phyloP scores from a whole-genome alignment of 2,797 vertebrate genomes.

The Microchirus variegatus region DNA sequence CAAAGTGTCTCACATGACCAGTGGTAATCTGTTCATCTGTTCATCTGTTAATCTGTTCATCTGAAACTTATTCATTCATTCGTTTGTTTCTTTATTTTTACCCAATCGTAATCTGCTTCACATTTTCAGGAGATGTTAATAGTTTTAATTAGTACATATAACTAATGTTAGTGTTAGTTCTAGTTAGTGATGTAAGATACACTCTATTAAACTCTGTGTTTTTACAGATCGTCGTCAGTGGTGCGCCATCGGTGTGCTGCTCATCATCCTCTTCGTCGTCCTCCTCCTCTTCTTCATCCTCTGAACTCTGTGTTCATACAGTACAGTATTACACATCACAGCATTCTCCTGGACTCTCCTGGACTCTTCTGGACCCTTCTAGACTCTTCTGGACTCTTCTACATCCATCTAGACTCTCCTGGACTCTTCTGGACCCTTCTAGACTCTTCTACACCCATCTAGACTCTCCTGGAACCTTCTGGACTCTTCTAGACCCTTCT shows the following conservation, averaged over 20 bases:
- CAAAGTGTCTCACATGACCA: slow-evolving; percentile 99
- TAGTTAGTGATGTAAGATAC: not conserved
- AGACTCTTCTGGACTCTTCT: not conserved
- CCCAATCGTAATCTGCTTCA: too few relatives aligned
- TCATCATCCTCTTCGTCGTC: slow-evolving; percentile 89
- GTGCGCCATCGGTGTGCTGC: slow-evolving; percentile 93
- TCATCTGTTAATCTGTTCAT: too few relatives aligned
- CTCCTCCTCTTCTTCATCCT: slow-evolving; percentile 91
- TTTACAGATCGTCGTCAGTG: slow-evolving; percentile 94
- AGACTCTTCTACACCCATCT: not conserved
- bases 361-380: too few relatives aligned
- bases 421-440: not conserved
- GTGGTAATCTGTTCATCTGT: slow-evolving; percentile 82
- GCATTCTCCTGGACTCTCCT: not conserved
- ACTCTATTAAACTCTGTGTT: not conserved
- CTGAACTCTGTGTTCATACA: slow-evolving; percentile 73
- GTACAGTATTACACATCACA: not conserved
- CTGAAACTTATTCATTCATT: not conserved
- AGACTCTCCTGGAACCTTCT: not conserved
- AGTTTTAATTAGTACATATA: too few relatives aligned
- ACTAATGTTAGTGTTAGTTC: not conserved
- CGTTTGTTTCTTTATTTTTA: too few relatives aligned
- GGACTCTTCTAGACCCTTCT: too few relatives aligned
- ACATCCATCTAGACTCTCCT: too few relatives aligned
- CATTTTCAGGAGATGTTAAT: too few relatives aligned